Conservation (phyloP, 2,888 invertebrate species). For the Drosophila mimica region DNA sequence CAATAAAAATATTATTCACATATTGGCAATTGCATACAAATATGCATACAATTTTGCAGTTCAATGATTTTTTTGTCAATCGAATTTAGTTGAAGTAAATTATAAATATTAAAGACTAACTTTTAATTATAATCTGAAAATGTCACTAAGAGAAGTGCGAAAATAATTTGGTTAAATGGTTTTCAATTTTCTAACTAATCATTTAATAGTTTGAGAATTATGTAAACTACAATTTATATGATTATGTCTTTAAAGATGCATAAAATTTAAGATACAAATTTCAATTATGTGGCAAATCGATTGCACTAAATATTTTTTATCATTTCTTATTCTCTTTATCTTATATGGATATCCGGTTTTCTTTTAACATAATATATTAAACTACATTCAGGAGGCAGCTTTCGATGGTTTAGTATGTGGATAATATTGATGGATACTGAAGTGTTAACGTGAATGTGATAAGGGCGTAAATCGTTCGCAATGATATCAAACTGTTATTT, state of each 20-base stretch:
- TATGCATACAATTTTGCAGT: slow-evolving; percentile 7
- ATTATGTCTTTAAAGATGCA: neutral
- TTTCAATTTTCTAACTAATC: too few relatives aligned
- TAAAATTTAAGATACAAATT: neutral
- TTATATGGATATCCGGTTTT: slow-evolving; percentile 11
- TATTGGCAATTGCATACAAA: slow-evolving; percentile 38
- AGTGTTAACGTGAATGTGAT: slow-evolving; percentile 74
- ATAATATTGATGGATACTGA: slow-evolving; percentile 51
- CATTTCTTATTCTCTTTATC: slow-evolving; percentile 16
- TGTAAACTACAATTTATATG: neutral
- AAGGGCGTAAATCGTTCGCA: slow-evolving; percentile 68
- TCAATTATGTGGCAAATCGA: neutral
- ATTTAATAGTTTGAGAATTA: neutral
- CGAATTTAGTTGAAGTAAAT: slow-evolving; percentile 41
- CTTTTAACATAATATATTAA: slow-evolving; percentile 45
- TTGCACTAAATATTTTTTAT: neutral
- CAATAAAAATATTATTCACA: slow-evolving; percentile 21
- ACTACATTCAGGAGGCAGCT: slow-evolving; percentile 22
- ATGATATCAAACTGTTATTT: slow-evolving; percentile 79
- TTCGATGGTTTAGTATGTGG: slow-evolving; percentile 15
- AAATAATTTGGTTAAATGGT: neutral
- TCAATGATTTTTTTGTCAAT: slow-evolving; percentile 31
- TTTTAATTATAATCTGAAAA: slow-evolving; percentile 21
- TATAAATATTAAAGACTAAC: slow-evolving; percentile 25
- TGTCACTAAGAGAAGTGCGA: neutral